These are phyloP conservation scores for Hyles lineata DNA, from an alignment of 2,888 invertebrate genomes.

Conservation along the genomic window DNA sequence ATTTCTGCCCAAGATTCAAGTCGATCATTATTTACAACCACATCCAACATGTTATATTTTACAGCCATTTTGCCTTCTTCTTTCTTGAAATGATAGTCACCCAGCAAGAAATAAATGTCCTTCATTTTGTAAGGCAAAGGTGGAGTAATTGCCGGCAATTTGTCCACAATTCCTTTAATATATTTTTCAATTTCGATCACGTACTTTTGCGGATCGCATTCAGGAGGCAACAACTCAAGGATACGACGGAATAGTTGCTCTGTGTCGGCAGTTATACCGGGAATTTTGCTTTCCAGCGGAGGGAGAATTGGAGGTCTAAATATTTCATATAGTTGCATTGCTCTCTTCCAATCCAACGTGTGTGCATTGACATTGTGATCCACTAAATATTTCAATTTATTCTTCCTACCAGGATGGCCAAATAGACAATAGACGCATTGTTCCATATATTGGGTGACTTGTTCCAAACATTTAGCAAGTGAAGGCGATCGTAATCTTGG, in stretches of 20 bases:
- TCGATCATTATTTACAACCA: conserved; percentile 91
- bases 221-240: conserved; percentile 87
- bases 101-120: conserved; percentile 95
- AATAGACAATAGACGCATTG: conserved; percentile 94
- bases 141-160: conserved; percentile 82
- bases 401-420: conserved; percentile 91
- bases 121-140: conserved; percentile 86
- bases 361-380: conserved; percentile 91
- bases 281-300: conserved; percentile 90
- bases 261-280: conserved; percentile 93
- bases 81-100: conserved; percentile 96
- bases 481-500: conserved; percentile 88
- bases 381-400: conserved; percentile 84
- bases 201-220: conserved; percentile 87
- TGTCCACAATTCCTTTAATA: conserved; percentile 86
- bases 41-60: conserved; percentile 92
- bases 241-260: conserved; percentile 90
- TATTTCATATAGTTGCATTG: conserved; percentile 91
- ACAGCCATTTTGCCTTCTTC: conserved; percentile 90
- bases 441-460: conserved; percentile 91
- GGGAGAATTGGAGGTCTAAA: conserved; percentile 92
- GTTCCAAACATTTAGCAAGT: conserved; percentile 86
- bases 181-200: conserved; percentile 87
- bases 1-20: conserved; percentile 97
- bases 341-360: conserved; percentile 89